These are phyloP conservation scores for Junco hyemalis DNA, from an alignment of 2,113 vertebrate species.

Conservation along the genomic window DNA sequence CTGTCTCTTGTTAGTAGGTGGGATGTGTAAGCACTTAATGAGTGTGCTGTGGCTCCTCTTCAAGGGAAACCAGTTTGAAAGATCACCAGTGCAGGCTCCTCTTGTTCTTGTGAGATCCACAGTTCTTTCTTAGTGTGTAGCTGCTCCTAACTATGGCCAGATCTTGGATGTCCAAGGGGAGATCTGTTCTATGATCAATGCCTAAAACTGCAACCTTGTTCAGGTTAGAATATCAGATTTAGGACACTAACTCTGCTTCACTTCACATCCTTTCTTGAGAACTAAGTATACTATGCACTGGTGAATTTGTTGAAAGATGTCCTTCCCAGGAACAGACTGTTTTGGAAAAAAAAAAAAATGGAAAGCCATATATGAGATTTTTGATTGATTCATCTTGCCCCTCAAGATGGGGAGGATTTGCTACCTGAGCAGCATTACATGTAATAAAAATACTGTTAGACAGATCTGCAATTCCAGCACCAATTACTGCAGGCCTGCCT, in stretches of 20 bases:
- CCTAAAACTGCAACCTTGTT: not conserved
- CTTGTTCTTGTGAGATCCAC: not conserved
- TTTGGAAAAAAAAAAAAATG: not conserved
- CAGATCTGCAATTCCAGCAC: not conserved
- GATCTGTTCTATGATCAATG: not conserved
- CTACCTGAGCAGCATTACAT: not conserved
- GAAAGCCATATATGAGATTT: not conserved
- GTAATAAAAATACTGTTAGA: not conserved
- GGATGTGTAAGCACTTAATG: not conserved
- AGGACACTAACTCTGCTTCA: not conserved
- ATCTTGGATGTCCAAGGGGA: not conserved
- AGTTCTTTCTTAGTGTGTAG: not conserved
- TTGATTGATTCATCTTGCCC: not conserved
- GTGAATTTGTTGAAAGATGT: not conserved
- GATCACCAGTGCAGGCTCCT: not conserved
- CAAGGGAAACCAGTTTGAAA: not conserved
- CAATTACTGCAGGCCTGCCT: not conserved
- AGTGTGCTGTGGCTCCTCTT: not conserved
- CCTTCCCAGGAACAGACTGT: not conserved
- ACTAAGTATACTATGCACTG: accelerated
- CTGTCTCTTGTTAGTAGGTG: not conserved
- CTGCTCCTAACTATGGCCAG: not conserved
- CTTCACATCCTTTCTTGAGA: not conserved
- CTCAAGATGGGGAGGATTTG: not conserved
- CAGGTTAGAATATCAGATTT: not conserved